Percentiles rank a stretch among this genome's conserved stretches.
These are phyloP conservation scores for Indicator indicator DNA, from an alignment of 2,113 vertebrate species.

Conservation along the genomic window DNA sequence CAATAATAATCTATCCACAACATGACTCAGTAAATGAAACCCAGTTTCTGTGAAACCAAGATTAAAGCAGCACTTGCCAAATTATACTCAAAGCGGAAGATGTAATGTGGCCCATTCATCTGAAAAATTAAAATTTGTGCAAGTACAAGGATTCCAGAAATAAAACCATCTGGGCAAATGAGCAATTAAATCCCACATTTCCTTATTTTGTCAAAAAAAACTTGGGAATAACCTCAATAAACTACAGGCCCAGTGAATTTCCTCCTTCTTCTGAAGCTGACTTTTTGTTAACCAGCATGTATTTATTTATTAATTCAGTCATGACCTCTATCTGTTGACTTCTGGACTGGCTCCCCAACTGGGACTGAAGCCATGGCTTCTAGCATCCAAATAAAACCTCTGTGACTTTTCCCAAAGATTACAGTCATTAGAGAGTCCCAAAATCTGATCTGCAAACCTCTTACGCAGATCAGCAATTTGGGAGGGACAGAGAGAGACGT, in stretches of 20 bases:
- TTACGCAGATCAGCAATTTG: not conserved
- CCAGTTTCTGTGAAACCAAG: constrained; percentile 52
- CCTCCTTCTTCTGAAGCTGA: not conserved
- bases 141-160: constrained; percentile 71
- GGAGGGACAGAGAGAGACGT: not conserved
- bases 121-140: constrained; percentile 75
- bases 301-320: constrained; percentile 49
- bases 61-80: constrained; percentile 71
- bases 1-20: constrained; percentile 48
- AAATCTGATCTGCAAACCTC: constrained; percentile 34
- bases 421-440: not conserved
- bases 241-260: constrained; percentile 45
- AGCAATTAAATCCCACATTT: constrained; percentile 68
- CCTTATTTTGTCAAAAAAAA: constrained; percentile 45
- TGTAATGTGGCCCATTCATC: constrained; percentile 67
- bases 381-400: constrained; percentile 50
- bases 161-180: constrained; percentile 72
- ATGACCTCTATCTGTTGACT: constrained; percentile 57
- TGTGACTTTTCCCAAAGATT: constrained; percentile 37
- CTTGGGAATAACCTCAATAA: constrained; percentile 69
- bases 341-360: constrained; percentile 40
- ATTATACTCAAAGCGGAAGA: constrained; percentile 68
- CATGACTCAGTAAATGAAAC: constrained; percentile 47
- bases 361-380: constrained; percentile 51
- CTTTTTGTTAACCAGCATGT: constrained; percentile 39